Base-by-base conservation (phyloP, 2,113 vertebrate genomes). In the Pseudorectes ferrugineus region DNA sequence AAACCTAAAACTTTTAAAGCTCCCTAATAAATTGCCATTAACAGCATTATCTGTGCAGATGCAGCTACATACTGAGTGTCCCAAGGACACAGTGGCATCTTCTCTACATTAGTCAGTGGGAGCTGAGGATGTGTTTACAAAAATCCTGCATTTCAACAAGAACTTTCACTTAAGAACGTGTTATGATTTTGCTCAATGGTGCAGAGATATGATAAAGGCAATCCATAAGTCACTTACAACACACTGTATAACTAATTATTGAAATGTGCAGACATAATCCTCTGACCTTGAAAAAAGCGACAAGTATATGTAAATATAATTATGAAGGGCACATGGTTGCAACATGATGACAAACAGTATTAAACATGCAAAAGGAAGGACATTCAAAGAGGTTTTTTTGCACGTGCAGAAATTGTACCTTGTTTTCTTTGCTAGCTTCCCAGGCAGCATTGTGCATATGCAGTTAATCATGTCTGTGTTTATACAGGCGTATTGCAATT, bases 391-490 rank as follows among this genome's bases (percentile, higher is more conserved):
- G 18, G 0, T 7, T 76, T 94, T 94, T 59, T 31, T n/a, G 35
- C 22, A 36, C 5, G 28, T 57, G 36, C n/a, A 86, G 65, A 83
- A 95, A 43, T 5, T 51, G 43, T 59, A 55, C 36, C 6, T 77
- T 80, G 31, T 77, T 90, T 93, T 74, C 51, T 46, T 36, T 83
- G 38, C 18, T 74, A 55, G 46, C 12, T 6, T 86, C 79, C 57
- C 55, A 81, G 38, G 65, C 86, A 94, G 33, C 40, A 51, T 20
- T 2, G 1, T 74, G 40, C 61, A 81, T 45, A 52, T 84, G 68
- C 52, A 92, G 81, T 85, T 87, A 93, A 95, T 92, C 62, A 61
- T 49, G 70, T 48, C 73, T 80, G 67, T 81, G 59, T 92, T 94
- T 95, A 78, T 52, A 52, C 49, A 87, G 19, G 35, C 57, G 52